These are phyloP conservation scores for Drosophila equinoxialis DNA, from an alignment of 1,140 invertebrate species.

Conservation along the genomic window DNA sequence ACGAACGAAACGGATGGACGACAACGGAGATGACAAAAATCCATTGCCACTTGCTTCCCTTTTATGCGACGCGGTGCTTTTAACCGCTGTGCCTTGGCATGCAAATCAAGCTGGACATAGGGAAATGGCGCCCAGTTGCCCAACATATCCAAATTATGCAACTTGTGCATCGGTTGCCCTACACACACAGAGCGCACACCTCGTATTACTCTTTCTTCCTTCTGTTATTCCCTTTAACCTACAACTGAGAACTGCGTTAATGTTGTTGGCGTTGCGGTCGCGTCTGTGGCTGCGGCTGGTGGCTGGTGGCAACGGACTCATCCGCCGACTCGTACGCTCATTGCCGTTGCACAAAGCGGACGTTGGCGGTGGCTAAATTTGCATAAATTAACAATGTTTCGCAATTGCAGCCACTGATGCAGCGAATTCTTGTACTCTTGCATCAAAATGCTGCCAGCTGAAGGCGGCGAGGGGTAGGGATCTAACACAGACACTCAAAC, in stretches of 20 bases:
- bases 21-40: constrained; percentile 39
- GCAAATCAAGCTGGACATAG: constrained; percentile 45
- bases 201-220: constrained; percentile 2
- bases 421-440: constrained; percentile 63
- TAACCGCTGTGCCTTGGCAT: constrained; percentile 23
- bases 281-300: constrained; percentile 39
- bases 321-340: constrained; percentile 26
- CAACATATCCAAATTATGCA: constrained; percentile 60
- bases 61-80: constrained; percentile 11
- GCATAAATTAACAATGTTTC: constrained; percentile 80
- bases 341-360: constrained; percentile 75
- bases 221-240: background rate
- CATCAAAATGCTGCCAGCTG: constrained; percentile 11
- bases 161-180: constrained; percentile 44
- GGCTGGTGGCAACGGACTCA: background rate
- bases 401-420: constrained; percentile 78
- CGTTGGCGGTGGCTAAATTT: constrained; percentile 72
- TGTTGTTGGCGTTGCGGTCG: constrained; percentile 74
- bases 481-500: constrained; percentile 3
- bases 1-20: background rate
- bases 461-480: background rate
- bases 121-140: background rate
- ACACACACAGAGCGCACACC: constrained; percentile 3
- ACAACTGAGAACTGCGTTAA: constrained; percentile 57
- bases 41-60: constrained; percentile 21